These are phyloP conservation scores for Deilephila porcellus DNA, from an alignment of 2,888 invertebrate species.

Conservation along the genomic window DNA sequence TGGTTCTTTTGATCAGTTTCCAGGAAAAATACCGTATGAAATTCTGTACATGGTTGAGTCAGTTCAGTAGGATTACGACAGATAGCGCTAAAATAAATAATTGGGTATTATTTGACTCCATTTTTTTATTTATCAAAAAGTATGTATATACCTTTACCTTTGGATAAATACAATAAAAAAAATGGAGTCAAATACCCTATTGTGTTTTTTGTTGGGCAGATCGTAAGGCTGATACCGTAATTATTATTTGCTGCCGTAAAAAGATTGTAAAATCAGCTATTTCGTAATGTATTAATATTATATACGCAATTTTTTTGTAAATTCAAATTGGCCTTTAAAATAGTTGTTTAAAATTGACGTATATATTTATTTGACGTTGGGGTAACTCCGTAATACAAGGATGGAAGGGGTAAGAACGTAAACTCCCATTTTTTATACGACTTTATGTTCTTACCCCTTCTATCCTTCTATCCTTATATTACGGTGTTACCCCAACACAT, in stretches of 20 bases:
- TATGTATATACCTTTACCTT: too few species aligned
- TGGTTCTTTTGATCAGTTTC: neutral
- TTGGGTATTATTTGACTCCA: neutral
- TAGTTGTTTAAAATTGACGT: too few species aligned
- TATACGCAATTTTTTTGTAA: neutral
- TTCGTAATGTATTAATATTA: neutral
- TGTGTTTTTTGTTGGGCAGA: neutral
- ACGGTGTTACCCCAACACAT: too few species aligned
- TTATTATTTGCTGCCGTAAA: neutral
- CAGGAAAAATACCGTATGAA: neutral
- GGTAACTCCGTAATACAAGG: too few species aligned
- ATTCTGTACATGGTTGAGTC: neutral
- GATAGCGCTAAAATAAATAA: neutral
- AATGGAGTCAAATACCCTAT: too few species aligned
- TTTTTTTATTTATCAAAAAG: too few species aligned
- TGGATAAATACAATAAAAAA: too few species aligned
- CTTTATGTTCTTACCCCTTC: too few species aligned
- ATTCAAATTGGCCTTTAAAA: neutral
- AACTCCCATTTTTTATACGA: too few species aligned
- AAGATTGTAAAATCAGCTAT: neutral
- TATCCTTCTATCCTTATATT: too few species aligned
- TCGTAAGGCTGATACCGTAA: neutral
- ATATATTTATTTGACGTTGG: too few species aligned
- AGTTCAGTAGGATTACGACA: neutral
- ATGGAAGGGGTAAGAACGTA: too few species aligned